Evolutionary conservation across 2,113 vertebrate species (phyloP), one percentile per base, ranked within the genome.

Genomic region (Blennius ocellaris): DNA sequence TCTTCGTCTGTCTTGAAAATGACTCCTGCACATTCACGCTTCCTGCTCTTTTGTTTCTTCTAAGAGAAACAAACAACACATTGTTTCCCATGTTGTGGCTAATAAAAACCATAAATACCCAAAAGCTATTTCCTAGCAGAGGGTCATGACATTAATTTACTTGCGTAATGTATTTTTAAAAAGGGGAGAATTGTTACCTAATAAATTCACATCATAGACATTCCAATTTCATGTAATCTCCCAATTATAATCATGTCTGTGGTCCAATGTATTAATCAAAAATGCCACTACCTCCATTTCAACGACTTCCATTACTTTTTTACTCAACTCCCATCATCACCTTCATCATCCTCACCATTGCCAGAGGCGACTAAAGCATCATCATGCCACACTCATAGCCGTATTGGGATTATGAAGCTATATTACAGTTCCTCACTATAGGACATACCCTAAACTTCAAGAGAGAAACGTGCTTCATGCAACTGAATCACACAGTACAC

Each of bases 281-380:
- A 56, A 67, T 69, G 30, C 57, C 21, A 61, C 69, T 69, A 43
- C 72, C 53, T 82, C 65, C 12, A 56, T 30, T 15, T 75, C 57
- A 58, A 65, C 68, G 43, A 6, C 12, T 12, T 58, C 72, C 43
- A 75, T 80, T 67, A 71, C 59, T 69, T 63, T 74, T 74, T 67
- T 36, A 73, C 66, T 50, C 48, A 8, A 69, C 30, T 36, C 5
- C 17, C 37, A 55, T 69, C 43, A 55, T 43, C 37, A 69, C 30
- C 39, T 3, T 17, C 37, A 55, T 69, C 43, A 55, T 43, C 37
- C 11, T 5, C 9, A 15, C 56, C 7, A 52, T 54, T n/a, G 9
- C 37, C 62, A 0, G 3, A 45, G 43, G 61, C 69, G 69, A 49
- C 70, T 67, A 52, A 76, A 84, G 59, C 52, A 59, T 17, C 30